These are phyloP conservation scores for Chelonus formosanus DNA, from an alignment of 2,888 invertebrate genomes.

Conservation along the genomic window DNA sequence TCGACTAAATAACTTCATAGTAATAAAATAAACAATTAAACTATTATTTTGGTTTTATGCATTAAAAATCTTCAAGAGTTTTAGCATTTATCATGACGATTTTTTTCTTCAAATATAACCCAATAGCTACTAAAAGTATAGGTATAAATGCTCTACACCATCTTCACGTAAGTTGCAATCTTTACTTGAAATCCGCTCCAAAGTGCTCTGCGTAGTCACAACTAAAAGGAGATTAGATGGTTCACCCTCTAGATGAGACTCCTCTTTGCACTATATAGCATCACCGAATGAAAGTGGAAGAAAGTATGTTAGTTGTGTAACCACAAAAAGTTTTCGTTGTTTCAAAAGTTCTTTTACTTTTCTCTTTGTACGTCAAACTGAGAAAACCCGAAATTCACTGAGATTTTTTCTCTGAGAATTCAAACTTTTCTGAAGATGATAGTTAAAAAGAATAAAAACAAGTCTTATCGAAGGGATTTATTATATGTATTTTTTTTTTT, in stretches of 20 bases:
- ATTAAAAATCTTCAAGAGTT: not conserved
- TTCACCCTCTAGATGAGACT: slow-evolving; percentile 22
- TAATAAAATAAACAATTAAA: too few relatives aligned
- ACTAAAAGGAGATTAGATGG: slow-evolving; percentile 31
- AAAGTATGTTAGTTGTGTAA: slow-evolving; percentile 24
- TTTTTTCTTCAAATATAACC: too few relatives aligned
- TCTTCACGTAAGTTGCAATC: slow-evolving; percentile 13
- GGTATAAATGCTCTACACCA: slow-evolving; percentile 12
- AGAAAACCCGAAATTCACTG: too few relatives aligned
- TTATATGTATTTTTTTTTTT: too few relatives aligned
- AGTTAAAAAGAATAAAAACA: too few relatives aligned
- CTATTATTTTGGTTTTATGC: too few relatives aligned
- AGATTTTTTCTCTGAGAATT: too few relatives aligned
- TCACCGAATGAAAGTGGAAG: not conserved
- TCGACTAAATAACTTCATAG: too few relatives aligned
- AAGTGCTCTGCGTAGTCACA: slow-evolving; percentile 26
- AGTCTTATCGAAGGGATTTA: too few relatives aligned
- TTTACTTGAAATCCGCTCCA: slow-evolving; percentile 27
- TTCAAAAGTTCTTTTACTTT: not conserved
- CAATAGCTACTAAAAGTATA: not conserved
- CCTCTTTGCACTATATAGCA: not conserved
- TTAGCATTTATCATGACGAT: not conserved
- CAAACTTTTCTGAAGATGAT: too few relatives aligned
- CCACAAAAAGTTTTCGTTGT: slow-evolving; percentile 20
- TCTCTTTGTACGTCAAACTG: too few relatives aligned